Evolutionary conservation across 2,113 vertebrate genomes (phyloP), one percentile per base, ranked within the genome.

Genomic region (Grantiella picta): DNA sequence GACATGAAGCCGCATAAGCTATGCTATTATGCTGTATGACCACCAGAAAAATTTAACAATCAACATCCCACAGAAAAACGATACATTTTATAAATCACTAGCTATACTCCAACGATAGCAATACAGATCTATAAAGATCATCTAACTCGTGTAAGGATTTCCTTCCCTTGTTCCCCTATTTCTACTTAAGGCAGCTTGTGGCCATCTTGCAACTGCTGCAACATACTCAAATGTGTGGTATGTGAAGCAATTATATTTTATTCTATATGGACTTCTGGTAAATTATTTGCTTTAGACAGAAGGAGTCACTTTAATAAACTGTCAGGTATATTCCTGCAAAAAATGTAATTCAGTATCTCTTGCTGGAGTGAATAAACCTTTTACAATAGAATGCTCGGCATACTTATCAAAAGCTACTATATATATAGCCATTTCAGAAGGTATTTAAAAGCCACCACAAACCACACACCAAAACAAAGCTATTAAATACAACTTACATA

Each of bases 401-500:
- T n/a, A 77, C 7, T 44, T 79, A 40, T 57, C 52, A 64, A 63
- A 71, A 75, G 44, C 28, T 61, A 72, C 52, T 56, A 92, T 18
- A n/a, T 2, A 0, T 33, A 61, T 8, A 76, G 42, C 36, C 25
- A 60, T 60, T 60, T 70, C 33, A 88, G 20, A 29, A 86, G 20
- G 21, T 45, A 73, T 54, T 54, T 11, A 68, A 33, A 57, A 53
- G 72, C 4, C 27, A 56, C 33, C 61, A 33, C 35, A 82, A 70
- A 64, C 44, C 12, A 38, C 31, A 29, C 5, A 10, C 12, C 28
- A 69, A 79, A 82, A 3, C 15, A 79, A 89, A 85, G 20, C 15
- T 54, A 57, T 64, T 45, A 79, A 77, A 42, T n/a, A 83, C n/a
- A 83, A 98, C 99, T 99, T 94, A 99, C 99, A 98, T 21, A 99